phyloP scores from a whole-genome alignment of 2,888 invertebrate species.

The Eristalinus sepulchralis region DNA sequence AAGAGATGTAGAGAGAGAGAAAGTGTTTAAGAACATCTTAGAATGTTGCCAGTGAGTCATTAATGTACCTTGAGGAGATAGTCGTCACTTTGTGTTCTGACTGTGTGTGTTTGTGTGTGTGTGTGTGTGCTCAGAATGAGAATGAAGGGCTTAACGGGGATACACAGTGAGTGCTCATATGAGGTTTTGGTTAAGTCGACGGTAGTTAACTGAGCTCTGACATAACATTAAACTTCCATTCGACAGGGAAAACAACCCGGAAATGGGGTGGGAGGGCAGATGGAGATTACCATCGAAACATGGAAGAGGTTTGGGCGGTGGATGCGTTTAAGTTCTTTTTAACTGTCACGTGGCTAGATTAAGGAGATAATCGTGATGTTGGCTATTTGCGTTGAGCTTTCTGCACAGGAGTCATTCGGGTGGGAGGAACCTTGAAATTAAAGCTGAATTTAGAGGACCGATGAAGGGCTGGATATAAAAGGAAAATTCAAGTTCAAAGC shows the following conservation, averaged over 20 bases:
- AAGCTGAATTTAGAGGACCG: neutral
- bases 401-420: neutral
- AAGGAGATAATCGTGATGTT: neutral
- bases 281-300: neutral
- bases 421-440: neutral
- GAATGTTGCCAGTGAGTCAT: slow-evolving; percentile 12
- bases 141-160: neutral
- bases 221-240: neutral
- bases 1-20: neutral
- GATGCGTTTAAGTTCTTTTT: neutral
- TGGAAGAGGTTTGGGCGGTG: neutral
- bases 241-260: neutral
- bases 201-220: neutral
- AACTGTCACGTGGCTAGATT: neutral
- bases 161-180: neutral
- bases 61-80: slow-evolving; percentile 16
- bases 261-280: neutral
- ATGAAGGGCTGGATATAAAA: too few relatives aligned
- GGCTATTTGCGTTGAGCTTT: neutral
- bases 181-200: neutral
- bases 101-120: too few relatives aligned
- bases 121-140: neutral
- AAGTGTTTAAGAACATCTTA: slow-evolving; percentile 30
- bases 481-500: too few relatives aligned
- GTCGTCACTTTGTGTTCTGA: neutral